A percentile compares a stretch with the other conserved stretches of the same genome.
Conservation (phyloP, 2,113 vertebrate genomes). For the Tragelaphus strepsiceros region DNA sequence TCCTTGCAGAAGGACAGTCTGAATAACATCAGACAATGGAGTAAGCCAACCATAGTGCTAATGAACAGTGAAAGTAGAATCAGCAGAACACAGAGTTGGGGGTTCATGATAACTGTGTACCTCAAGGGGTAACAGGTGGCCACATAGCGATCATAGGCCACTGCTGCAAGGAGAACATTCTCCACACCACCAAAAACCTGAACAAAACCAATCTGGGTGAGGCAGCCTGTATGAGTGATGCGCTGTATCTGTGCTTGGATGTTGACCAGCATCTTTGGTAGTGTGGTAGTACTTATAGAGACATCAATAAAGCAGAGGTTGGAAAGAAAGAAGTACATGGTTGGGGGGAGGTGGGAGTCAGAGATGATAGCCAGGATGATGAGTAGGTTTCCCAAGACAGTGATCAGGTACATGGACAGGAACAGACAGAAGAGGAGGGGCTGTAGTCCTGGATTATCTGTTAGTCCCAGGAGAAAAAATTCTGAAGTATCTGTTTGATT, state of each 20-base stretch:
- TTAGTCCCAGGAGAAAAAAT: neutral
- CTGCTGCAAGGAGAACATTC: neutral
- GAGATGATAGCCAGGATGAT: neutral
- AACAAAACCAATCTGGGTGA: neutral
- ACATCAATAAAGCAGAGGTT: neutral
- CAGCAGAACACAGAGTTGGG: neutral
- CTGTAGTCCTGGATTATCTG: neutral
- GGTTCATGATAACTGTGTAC: neutral
- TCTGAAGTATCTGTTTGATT: neutral
- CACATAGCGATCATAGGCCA: neutral
- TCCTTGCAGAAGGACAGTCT: neutral
- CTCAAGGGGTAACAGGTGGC: neutral
- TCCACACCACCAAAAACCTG: neutral
- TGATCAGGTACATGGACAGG: neutral
- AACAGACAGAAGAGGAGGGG: neutral
- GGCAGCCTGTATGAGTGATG: neutral
- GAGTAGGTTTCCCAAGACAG: neutral
- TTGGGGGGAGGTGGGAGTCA: neutral
- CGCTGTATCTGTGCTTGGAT: neutral
- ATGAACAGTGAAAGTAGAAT: neutral
- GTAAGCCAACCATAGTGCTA: neutral
- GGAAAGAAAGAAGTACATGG: neutral
- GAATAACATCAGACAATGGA: neutral
- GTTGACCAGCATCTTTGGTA: conserved; percentile 3
- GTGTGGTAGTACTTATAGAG: neutral